phyloP scores from a whole-genome alignment of 1,140 invertebrate species.

The Cherax quadricarinatus region DNA sequence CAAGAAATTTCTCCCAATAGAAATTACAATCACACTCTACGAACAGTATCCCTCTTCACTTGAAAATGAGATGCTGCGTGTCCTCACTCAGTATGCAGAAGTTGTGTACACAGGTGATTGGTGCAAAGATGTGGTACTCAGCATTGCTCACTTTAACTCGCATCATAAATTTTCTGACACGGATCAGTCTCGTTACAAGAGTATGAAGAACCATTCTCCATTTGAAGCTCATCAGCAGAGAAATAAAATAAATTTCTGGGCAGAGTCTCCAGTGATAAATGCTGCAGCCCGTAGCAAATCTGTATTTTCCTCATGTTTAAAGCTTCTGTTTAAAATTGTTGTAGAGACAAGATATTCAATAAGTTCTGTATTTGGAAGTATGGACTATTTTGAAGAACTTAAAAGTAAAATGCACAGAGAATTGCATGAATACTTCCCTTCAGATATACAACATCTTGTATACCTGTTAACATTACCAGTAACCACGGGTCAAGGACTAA shows the following conservation, averaged over 20 bases:
- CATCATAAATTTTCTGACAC: no score
- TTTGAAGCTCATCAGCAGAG: background rate
- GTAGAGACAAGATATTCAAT: background rate
- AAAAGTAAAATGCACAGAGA: background rate
- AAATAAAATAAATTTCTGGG: background rate
- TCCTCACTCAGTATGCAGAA: background rate
- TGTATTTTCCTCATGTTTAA: background rate
- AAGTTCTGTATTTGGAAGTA: background rate
- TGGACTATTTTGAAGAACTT: slow-evolving; percentile 3
- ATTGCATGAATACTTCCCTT: background rate
- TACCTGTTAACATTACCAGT: background rate
- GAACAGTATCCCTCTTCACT: background rate
- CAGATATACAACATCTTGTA: background rate
- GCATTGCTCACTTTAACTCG: background rate
- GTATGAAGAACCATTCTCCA: background rate
- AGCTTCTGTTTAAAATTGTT: background rate
- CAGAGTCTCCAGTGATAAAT: background rate
- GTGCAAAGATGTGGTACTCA: background rate
- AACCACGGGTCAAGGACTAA: background rate
- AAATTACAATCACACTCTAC: background rate
- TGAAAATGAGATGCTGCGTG: background rate
- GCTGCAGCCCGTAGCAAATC: background rate
- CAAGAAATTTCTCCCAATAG: background rate
- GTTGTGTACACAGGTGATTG: background rate
- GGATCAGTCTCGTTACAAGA: background rate